Conservation (phyloP, 2,888 invertebrate genomes). For the Cheilosia impressa region DNA sequence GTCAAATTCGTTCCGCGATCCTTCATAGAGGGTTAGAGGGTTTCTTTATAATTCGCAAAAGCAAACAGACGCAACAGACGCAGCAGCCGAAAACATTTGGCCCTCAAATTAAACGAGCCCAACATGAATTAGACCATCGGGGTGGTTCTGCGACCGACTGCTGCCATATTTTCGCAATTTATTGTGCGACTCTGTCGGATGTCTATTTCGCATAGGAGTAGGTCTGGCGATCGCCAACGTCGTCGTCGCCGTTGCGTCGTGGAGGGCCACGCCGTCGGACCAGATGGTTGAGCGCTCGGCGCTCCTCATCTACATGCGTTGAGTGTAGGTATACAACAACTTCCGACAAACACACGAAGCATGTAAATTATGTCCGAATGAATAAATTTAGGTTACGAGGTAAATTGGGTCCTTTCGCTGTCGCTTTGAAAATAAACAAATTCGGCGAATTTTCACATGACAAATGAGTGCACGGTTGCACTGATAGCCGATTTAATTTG, state of each 20-base stretch:
- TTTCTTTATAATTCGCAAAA: constrained; percentile 6
- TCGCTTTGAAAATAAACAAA: constrained; percentile 39
- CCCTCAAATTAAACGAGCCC: constrained; percentile 34
- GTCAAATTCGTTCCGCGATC: constrained; percentile 41
- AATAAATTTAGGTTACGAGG: constrained; percentile 74
- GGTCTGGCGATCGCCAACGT: constrained; percentile 6
- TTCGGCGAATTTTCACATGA: constrained; percentile 57
- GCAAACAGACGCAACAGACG: not conserved
- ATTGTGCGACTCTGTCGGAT: constrained; percentile 31
- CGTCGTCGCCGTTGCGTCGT: not conserved
- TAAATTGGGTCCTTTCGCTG: constrained; percentile 46
- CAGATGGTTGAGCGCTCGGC: constrained; percentile 41
- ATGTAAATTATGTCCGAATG: constrained; percentile 70
- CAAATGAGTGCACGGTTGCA: constrained; percentile 54
- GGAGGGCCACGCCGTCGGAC: constrained; percentile 32
- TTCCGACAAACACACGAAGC: constrained; percentile 61
- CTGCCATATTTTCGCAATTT: constrained; percentile 68
- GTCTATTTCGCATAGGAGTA: constrained; percentile 45
- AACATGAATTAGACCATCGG: constrained; percentile 36
- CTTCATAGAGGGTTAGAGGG: constrained; percentile 13
- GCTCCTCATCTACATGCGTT: constrained; percentile 29
- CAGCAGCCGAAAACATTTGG: constrained; percentile 42
- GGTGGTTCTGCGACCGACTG: constrained; percentile 45
- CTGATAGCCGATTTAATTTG: constrained; percentile 49
- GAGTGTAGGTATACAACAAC: constrained; percentile 47